Evolutionary conservation across 2,888 invertebrate species (phyloP), one percentile per base, ranked within the genome.

Genomic region (Hydropsyche betteni): DNA sequence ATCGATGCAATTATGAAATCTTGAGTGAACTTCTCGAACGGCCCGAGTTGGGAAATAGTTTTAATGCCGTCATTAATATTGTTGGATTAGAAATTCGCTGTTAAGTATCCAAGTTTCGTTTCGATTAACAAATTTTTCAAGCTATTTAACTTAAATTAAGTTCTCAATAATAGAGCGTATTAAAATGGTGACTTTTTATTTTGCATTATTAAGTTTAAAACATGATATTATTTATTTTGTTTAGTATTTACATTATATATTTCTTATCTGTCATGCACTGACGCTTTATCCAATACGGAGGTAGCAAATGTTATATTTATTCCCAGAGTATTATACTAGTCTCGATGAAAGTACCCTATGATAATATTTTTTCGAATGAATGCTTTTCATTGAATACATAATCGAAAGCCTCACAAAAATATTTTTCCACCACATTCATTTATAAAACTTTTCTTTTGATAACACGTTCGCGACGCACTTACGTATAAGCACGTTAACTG

Each of bases 361-460:
- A 61, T 64, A 64, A 36, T 61, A 34, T 64, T 64, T 36, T 64
- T 10, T 64, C 34, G 64, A 36, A 64, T 64, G 64, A 5, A 64
- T 64, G 36, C 36, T 36, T 64, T 36, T 64, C 34, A 64, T 64
- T 36, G 36, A 64, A 64, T 64, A 64, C 36, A 64, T 64, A 34
- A 36, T 64, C 64, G 36, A 34, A 64, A 64, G n/a, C 34, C 58
- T 8, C 24, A 24, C 10, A 36, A 10, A 64, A 64, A 64, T 64
- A 64, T 64, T 64, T 36, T 64, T 64, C 36, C 64, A 64, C 34
- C 64, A 12, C 64, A 10, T 64, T 64, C 36, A 64, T 64, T 64
- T 64, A 36, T 64, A 36, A 36, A 36, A 36, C 64, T 33, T 64
- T 64, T 64, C 64, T 36, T 36, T 64, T 34, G 36, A 64, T 58